These are phyloP conservation scores for Rhabdophis nuchalis DNA, from an alignment of 2,797 vertebrate genomes.

Conservation along the genomic window DNA sequence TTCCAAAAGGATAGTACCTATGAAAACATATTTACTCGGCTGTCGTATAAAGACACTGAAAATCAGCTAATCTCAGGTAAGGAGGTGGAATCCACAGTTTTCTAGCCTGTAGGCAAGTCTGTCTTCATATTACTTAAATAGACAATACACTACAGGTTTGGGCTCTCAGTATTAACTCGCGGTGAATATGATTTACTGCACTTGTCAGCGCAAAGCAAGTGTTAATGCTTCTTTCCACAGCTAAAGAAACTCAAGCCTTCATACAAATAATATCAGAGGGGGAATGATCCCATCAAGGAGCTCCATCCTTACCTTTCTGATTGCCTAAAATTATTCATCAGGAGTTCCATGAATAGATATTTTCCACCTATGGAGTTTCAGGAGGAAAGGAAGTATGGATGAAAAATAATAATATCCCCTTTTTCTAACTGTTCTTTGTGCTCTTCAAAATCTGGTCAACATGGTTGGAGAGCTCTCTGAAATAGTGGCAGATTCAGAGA, in stretches of 20 bases:
- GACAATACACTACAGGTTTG: not conserved
- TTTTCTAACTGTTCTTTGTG: not conserved
- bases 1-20: not conserved
- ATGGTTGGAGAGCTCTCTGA: not conserved
- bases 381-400: not conserved
- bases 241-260: constrained; percentile 4
- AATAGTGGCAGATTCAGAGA: not conserved
- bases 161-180: constrained; percentile 14
- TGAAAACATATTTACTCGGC: constrained; percentile 16
- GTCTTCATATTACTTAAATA: constrained; percentile 5
- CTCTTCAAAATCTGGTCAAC: not conserved
- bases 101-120: constrained; percentile 2
- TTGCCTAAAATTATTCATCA: not conserved
- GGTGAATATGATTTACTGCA: constrained; percentile 19
- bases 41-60: constrained; percentile 24
- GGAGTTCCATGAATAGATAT: not conserved
- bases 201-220: constrained; percentile 7
- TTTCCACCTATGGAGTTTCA: not conserved
- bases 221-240: not conserved
- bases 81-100: constrained; percentile 5
- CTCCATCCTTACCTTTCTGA: not conserved
- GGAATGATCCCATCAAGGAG: not conserved
- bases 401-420: not conserved
- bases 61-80: constrained; percentile 33
- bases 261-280: not conserved